Percentiles rank a stretch among this genome's conserved stretches.
Conservation (phyloP, 2,797 vertebrate genomes). For the Sternarchorhynchus goeldii region DNA sequence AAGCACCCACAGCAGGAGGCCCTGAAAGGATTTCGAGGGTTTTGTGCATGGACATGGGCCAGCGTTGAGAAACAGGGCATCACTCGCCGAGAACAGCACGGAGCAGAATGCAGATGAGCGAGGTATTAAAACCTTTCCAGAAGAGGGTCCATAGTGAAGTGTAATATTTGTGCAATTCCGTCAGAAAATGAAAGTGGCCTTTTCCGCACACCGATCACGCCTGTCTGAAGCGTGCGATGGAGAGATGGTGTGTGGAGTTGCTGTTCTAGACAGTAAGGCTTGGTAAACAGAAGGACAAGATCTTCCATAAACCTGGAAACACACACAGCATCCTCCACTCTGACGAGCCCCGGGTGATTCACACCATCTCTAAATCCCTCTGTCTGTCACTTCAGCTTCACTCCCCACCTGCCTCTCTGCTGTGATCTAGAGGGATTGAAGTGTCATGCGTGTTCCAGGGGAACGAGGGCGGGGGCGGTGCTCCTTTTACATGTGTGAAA, state of each 20-base stretch:
- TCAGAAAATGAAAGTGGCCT: neutral
- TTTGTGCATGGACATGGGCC: neutral
- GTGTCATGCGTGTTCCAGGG: neutral
- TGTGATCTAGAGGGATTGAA: neutral
- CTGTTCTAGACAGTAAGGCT: neutral
- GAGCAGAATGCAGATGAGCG: neutral
- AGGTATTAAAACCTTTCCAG: neutral
- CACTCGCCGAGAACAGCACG: neutral
- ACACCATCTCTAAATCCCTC: neutral
- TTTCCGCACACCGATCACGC: neutral
- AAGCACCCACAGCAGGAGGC: neutral
- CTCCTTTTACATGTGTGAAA: neutral
- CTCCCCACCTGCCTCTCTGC: neutral
- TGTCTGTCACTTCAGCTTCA: neutral
- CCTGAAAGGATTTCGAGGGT: neutral
- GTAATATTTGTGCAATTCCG: neutral
- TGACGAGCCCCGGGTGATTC: slow-evolving; percentile 11
- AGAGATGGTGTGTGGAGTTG: neutral
- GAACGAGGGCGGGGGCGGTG: neutral
- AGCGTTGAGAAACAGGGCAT: slow-evolving; percentile 2
- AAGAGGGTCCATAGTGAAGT: too few relatives aligned
- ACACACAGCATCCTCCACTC: slow-evolving; percentile 9
- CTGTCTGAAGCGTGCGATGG: neutral
- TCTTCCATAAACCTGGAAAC: slow-evolving; percentile 5
- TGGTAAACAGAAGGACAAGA: neutral